These are phyloP conservation scores for Eurois occulta DNA, from an alignment of 2,888 invertebrate genomes.

Conservation along the genomic window DNA sequence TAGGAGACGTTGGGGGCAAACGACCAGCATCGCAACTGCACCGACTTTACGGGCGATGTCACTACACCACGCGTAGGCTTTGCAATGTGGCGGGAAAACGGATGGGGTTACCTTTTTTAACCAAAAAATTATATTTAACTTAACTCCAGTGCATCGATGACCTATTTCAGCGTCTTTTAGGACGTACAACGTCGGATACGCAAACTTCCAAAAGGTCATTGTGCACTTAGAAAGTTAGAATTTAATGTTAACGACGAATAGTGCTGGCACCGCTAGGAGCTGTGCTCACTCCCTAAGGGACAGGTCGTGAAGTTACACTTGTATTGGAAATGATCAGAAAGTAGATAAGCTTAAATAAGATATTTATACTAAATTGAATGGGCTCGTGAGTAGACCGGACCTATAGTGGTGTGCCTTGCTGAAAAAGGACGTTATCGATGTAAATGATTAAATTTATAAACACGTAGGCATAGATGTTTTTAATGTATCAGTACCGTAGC, in stretches of 20 bases:
- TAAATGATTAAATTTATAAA: slow-evolving; percentile 27
- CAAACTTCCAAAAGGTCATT: slow-evolving; percentile 12
- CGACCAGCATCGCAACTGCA: slow-evolving; percentile 42
- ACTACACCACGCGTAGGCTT: slow-evolving; percentile 43
- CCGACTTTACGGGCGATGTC: slow-evolving; percentile 35
- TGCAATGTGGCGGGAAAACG: slow-evolving; percentile 57
- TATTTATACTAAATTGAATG: slow-evolving; percentile 43
- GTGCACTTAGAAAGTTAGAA: neutral
- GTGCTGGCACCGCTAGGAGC: slow-evolving; percentile 57
- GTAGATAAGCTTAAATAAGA: slow-evolving; percentile 58
- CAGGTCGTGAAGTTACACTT: slow-evolving; percentile 53
- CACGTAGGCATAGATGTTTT: slow-evolving; percentile 45
- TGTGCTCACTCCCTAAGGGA: slow-evolving; percentile 65
- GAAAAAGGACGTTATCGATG: slow-evolving; percentile 45
- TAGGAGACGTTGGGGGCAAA: slow-evolving; percentile 34
- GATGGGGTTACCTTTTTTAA: slow-evolving; percentile 28
- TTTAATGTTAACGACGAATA: slow-evolving; percentile 38
- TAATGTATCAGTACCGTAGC: slow-evolving; percentile 41
- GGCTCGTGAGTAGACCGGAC: slow-evolving; percentile 52
- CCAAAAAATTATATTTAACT: slow-evolving; percentile 10
- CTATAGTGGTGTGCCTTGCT: slow-evolving; percentile 62
- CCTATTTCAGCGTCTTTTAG: neutral
- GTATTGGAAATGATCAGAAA: slow-evolving; percentile 27
- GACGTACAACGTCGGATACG: slow-evolving; percentile 28
- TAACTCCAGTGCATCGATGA: slow-evolving; percentile 2